Conservation (phyloP, 2,113 vertebrate genomes). For the Hiodon tergisus region DNA sequence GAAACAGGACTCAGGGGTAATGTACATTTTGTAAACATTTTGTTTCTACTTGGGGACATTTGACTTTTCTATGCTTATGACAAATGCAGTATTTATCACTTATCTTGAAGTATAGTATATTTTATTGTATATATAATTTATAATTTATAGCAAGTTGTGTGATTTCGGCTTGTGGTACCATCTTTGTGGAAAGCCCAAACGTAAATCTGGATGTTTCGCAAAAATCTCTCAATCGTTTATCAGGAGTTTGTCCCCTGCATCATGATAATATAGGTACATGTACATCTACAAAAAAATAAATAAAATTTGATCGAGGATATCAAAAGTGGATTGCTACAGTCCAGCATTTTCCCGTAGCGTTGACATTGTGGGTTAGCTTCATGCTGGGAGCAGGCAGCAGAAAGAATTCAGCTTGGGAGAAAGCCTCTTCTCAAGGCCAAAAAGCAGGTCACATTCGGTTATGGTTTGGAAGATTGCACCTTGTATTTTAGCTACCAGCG, state of each 20-base stretch:
- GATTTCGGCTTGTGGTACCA: too few relatives aligned
- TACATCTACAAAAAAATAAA: background rate
- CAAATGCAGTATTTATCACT: background rate
- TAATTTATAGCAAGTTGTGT: too few relatives aligned
- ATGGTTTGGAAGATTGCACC: background rate
- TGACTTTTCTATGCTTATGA: background rate
- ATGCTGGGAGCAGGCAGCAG: background rate
- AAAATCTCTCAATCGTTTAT: too few relatives aligned
- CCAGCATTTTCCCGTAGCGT: too few relatives aligned
- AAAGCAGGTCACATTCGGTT: background rate
- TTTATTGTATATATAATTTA: too few relatives aligned
- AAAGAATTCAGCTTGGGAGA: background rate
- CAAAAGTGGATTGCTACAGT: too few relatives aligned
- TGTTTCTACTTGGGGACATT: background rate
- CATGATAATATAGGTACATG: background rate
- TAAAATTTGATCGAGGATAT: background rate
- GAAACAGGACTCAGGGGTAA: slow-evolving; percentile 3
- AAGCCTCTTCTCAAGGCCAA: background rate
- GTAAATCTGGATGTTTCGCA: too few relatives aligned
- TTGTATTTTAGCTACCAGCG: background rate
- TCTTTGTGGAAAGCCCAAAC: too few relatives aligned
- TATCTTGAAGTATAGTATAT: background rate
- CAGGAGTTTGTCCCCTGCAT: too few relatives aligned
- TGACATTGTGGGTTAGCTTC: background rate
- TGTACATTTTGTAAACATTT: background rate